Evolutionary conservation across 2,888 invertebrate genomes (phyloP), one percentile per base, ranked within the genome.

Genomic region (Drosophila birchii): DNA sequence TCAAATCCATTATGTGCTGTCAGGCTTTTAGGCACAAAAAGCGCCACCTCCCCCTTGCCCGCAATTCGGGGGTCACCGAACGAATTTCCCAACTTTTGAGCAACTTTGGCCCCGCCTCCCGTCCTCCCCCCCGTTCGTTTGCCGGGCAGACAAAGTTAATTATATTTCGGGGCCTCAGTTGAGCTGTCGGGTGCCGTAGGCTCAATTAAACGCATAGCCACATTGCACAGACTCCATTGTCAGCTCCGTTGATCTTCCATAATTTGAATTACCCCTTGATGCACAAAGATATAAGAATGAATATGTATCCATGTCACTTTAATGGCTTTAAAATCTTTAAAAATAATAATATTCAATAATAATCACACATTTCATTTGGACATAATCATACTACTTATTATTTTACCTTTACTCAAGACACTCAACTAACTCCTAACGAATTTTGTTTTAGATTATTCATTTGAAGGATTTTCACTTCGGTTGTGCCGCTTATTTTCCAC

Each of bases 1-100:
- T 86, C 87, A 90, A 89, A 87, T 84, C 80, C 83, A 88, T 89
- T 86, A 85, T 85, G 79, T 77, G 78, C 76, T 82, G 83, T 83
- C 80, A 77, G 79, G 61, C 63, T 80, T 74, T 75, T 64, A 51
- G 83, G 73, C 71, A 54, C 74, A 75, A 72, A 67, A 76, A 70
- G 64, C 63, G 34, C 5, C 11, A 45, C 20, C 57, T 20, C 51
- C 20, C 11, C 60, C 51, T 23, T 11, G 41, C 44, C 51, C 45
- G 55, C 32, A 26, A 51, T 62, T 51, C 55, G 36, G 71, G 62
- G 71, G 62, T 71, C 71, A 54, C 39, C 63, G 45, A 72, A 71
- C 53, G 63, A 72, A 58, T 45, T 43, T 43, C 55, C 59, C 58
- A 80, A 78, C 44, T 63, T 69, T 76, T 54, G 43, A 72, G 55